Percentiles rank a stretch among this genome's conserved stretches.
Conservation (phyloP, 2,113 vertebrate genomes). For the Petrocephalus zakoni region DNA sequence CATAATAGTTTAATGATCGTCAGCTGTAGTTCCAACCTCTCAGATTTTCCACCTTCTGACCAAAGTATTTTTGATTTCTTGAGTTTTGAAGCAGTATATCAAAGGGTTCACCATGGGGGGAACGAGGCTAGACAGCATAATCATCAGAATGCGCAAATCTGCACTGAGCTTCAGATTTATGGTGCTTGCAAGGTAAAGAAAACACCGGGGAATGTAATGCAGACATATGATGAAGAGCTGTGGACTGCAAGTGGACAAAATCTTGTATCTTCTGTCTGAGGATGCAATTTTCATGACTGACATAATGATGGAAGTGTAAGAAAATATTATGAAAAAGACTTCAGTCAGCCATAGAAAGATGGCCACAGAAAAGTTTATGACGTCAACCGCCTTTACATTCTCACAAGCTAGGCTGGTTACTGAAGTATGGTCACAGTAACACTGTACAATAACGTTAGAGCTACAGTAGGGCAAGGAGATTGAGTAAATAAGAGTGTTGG, state of each 20-base stretch:
- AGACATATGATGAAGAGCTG: conserved; percentile 57
- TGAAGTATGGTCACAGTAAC: conserved; percentile 31
- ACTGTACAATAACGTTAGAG: conserved; percentile 32
- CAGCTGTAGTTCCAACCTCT: not conserved
- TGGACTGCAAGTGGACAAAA: conserved; percentile 52
- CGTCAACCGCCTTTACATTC: not conserved
- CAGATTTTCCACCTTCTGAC: conserved; percentile 8
- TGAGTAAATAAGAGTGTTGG: conserved; percentile 34
- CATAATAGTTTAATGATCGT: not conserved
- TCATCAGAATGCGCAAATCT: conserved; percentile 44
- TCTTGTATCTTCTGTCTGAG: conserved; percentile 25
- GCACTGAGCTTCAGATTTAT: conserved; percentile 37
- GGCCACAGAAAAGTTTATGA: conserved; percentile 13
- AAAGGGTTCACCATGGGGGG: conserved; percentile 55
- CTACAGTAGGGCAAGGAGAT: conserved; percentile 38
- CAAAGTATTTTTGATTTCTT: conserved; percentile 50
- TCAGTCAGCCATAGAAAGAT: conserved; percentile 27
- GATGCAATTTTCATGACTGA: conserved; percentile 38
- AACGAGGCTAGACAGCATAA: conserved; percentile 54
- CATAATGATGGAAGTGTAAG: conserved; percentile 27
- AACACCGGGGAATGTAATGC: conserved; percentile 56
- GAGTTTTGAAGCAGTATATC: conserved; percentile 59
- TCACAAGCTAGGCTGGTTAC: conserved; percentile 29
- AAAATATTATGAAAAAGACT: conserved; percentile 32
- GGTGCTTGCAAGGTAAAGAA: conserved; percentile 45